Conservation (phyloP, 2,888 invertebrate genomes). For the Proisotoma minuta region DNA sequence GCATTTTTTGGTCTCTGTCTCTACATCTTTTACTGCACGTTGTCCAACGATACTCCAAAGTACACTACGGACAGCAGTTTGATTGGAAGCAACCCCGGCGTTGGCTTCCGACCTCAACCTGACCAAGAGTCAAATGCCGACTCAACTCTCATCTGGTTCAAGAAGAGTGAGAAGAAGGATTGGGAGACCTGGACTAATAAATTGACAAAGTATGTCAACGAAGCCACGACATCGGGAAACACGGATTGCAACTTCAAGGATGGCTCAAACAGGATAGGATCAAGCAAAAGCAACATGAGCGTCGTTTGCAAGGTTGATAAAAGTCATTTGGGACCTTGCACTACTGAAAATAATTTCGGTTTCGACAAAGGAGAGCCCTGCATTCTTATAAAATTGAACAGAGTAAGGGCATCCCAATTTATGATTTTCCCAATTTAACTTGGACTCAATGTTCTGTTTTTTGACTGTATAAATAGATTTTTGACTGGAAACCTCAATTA, state of each 20-base stretch:
- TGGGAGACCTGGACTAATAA: constrained; percentile 75
- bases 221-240: too few species aligned
- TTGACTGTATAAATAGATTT: constrained; percentile 59
- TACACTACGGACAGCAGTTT: constrained; percentile 81
- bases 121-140: constrained; percentile 79
- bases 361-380: constrained; percentile 84
- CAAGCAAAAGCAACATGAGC: too few species aligned
- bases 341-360: constrained; percentile 72
- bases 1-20: constrained; percentile 93
- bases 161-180: constrained; percentile 69
- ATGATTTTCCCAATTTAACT: too few species aligned
- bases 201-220: too few species aligned
- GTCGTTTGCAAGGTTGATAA: too few species aligned
- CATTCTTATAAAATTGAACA: constrained; percentile 92
- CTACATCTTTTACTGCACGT: constrained; percentile 88
- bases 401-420: constrained; percentile 59
- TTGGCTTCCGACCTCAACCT: constrained; percentile 79
- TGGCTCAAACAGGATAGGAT: too few species aligned
- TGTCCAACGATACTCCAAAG: constrained; percentile 77
- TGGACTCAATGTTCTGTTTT: not conserved
- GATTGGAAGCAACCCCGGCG: constrained; percentile 80
- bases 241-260: not conserved
- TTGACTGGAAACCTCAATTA: constrained; percentile 84
- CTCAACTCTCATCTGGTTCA: constrained; percentile 94
- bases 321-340: constrained; percentile 63